Evolutionary conservation across 1,140 invertebrate species (phyloP), one percentile per base, ranked within the genome.

Genomic region (Forficula auricularia): DNA sequence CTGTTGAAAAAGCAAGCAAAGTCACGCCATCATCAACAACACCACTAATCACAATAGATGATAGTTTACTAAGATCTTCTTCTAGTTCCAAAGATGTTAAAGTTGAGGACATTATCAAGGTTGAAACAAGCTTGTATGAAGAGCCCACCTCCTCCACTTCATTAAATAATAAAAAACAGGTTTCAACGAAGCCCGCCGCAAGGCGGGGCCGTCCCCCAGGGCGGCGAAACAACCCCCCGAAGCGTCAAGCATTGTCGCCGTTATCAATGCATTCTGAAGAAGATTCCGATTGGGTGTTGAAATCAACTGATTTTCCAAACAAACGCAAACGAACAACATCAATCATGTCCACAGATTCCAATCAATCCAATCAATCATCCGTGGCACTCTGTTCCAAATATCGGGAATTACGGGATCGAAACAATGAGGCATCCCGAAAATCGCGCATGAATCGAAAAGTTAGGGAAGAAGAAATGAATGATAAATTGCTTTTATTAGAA

Each of bases 381-480:
- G n/a, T n/a, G n/a, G 22, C 22, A 27, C 4, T 27, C 10, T 47
- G 14, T 20, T 42, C n/a, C 9, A 71, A 62, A 45, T 79, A 80
- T 50, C 62, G 73, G 15, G 73, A 78, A 51, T 63, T 75, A 12
- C 61, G 79, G 12, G 73, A 78, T 46, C 77, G 77, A 50, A 82
- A 82, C 55, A 82, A 82, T 54, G 77, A 80, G 57, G 77, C 79
- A 6, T 81, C 78, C 10, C 66, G 77, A 51, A 67, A 70, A 48
- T 80, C 77, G 0, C 61, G 79, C 43, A 70, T 73, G 60, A 79
- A 79, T 44, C 71, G 78, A 42, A 80, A 80, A 56, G 62, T 67
- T 4, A 75, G 76, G 48, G 78, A 81, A 48, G 52, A 46, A 2
- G 62, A 68, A 40, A 63, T 68, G 58, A 32, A 50, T 3, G 20